These are phyloP conservation scores for Dipodomys stephensi DNA, from an alignment of 2,113 vertebrate genomes.

Conservation along the genomic window DNA sequence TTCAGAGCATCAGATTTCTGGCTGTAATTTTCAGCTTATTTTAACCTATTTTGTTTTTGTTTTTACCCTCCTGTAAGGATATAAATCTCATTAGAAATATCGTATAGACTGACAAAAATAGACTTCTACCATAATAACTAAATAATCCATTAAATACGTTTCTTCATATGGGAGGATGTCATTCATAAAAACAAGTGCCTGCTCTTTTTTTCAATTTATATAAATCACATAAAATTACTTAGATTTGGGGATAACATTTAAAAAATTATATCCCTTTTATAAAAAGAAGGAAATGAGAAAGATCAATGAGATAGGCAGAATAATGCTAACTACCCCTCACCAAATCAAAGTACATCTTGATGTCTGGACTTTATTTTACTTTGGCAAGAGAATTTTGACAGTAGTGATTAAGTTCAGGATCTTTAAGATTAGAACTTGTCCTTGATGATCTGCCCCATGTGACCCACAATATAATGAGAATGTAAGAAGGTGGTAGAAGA, in stretches of 20 bases:
- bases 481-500: neutral
- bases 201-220: neutral
- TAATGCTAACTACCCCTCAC: no score
- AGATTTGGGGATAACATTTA: neutral
- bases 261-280: neutral
- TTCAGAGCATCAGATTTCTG: neutral
- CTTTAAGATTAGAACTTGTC: neutral
- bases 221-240: neutral
- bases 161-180: neutral
- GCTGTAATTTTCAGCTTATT: neutral
- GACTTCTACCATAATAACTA: conserved; percentile 14
- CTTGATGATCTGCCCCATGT: neutral
- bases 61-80: neutral
- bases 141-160: conserved; percentile 18
- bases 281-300: no score
- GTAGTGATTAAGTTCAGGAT: neutral
- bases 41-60: neutral
- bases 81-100: conserved; percentile 28
- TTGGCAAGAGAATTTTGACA: neutral
- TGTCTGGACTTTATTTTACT: neutral
- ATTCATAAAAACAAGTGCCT: neutral
- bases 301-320: no score
- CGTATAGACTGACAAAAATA: conserved; percentile 2
- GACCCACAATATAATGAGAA: neutral
- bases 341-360: no score